Base-by-base conservation (phyloP, 2,113 vertebrate genomes). In the Ardeotis arabs region DNA sequence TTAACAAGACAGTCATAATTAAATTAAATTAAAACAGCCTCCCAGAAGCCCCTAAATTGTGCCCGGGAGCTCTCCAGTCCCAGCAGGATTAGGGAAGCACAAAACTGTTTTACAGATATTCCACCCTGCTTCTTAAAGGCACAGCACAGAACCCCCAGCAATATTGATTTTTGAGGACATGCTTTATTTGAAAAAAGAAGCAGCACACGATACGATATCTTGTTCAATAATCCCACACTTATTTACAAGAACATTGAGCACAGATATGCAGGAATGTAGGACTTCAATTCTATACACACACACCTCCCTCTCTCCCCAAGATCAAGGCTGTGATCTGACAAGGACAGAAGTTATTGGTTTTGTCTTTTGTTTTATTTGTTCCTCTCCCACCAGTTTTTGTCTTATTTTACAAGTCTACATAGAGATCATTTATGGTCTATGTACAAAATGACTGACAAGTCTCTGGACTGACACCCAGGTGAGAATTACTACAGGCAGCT, bases 201-300 rank as follows among this genome's bases (percentile, higher is more conserved):
- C 85, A 16, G 7, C 1, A 53, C 24, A 31, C 6, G 60, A 12
- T 16, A 16, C 0, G 0, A 14, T 12, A 16, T 9, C 7, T 6
- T 56, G 45, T 41, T 83, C 45, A 50, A 7, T 33, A 45, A 73
- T 8, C n/a, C 24, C 39, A 33, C 4, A 5, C 7, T 47, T 58
- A 22, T 23, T 67, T 49, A 44, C 37, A 12, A 87, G 69, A 86
- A 82, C 23, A 59, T 33, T 75, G 64, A 64, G 29, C 58, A 44
- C 14, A 59, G 25, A 21, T 7, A n/a, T 2, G 23, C 31, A 56
- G 45, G 18, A 60, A 76, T 6, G 12, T 9, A 53, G 35, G 49
- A 24, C 4, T 62, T 35, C 24, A 3, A 10, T 21, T 58, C 37
- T 50, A 3, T 10, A 45, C 10, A 31, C n/a, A 58, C 12, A 4